phyloP scores from a whole-genome alignment of 2,888 invertebrate genomes.

The Spilosoma lubricipeda region DNA sequence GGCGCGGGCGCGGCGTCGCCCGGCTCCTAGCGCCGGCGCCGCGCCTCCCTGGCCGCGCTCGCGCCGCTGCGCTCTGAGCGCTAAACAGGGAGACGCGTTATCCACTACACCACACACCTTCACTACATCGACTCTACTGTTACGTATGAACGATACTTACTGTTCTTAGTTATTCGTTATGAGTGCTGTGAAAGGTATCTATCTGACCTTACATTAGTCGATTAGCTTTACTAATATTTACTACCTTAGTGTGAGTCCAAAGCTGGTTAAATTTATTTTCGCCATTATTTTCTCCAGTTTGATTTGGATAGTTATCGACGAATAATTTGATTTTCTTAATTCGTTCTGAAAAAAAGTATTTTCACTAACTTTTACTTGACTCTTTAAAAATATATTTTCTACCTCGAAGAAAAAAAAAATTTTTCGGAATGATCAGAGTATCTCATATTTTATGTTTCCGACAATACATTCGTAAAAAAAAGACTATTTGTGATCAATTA shows the following conservation, averaged over 20 bases:
- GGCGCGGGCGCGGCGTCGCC: constrained; percentile 68
- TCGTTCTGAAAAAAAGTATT: too few species aligned
- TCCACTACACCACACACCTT: not conserved
- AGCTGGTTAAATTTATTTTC: not conserved
- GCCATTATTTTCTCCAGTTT: not conserved
- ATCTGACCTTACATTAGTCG: not conserved
- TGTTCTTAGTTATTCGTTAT: not conserved
- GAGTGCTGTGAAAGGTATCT: not conserved
- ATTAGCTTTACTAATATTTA: not conserved
- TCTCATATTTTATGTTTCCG: too few species aligned
- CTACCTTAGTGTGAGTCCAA: not conserved
- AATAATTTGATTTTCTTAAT: not conserved
- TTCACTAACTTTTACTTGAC: too few species aligned
- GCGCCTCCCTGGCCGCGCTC: constrained; percentile 81
- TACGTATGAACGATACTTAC: not conserved
- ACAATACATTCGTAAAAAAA: too few species aligned
- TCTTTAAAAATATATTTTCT: too few species aligned
- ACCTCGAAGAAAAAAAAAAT: too few species aligned
- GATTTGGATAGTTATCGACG: not conserved
- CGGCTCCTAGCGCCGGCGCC: constrained; percentile 80
- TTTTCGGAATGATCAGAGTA: too few species aligned
- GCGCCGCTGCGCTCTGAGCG: constrained; percentile 74
- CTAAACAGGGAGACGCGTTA: constrained; percentile 52
- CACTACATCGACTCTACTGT: not conserved
- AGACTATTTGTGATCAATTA: too few species aligned